These are phyloP conservation scores for Cheilosia grossa DNA, from an alignment of 2,888 invertebrate genomes.

Conservation along the genomic window DNA sequence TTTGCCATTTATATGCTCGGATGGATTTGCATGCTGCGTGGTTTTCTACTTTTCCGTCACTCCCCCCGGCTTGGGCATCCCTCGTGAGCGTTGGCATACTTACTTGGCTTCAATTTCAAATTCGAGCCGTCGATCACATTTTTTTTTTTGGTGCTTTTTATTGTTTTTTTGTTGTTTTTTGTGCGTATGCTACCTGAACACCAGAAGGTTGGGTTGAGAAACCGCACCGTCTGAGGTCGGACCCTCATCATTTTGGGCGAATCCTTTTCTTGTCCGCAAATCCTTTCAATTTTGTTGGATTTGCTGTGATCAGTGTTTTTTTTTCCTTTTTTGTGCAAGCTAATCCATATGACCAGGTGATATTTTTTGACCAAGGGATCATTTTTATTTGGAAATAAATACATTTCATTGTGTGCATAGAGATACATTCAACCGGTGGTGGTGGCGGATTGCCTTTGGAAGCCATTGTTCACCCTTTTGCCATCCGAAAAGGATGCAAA, in stretches of 20 bases:
- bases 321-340: conserved; percentile 44
- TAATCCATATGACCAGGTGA: conserved; percentile 72
- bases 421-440: conserved; percentile 63
- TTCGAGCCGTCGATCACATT: conserved; percentile 71
- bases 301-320: conserved; percentile 4
- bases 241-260: conserved; percentile 62
- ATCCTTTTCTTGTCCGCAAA: conserved; percentile 55
- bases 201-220: neutral
- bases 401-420: conserved; percentile 20
- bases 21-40: conserved; percentile 64
- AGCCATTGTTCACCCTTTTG: conserved; percentile 57
- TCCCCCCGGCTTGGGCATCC: conserved; percentile 33
- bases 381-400: conserved; percentile 57
- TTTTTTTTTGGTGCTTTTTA: neutral
- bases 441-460: conserved; percentile 46
- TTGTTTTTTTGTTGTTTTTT: neutral
- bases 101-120: conserved; percentile 39
- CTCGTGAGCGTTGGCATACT: neutral
- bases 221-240: conserved; percentile 4
- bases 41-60: neutral
- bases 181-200: conserved; percentile 28
- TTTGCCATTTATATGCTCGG: conserved; percentile 40
- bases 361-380: conserved; percentile 65
- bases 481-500: neutral
- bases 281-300: conserved; percentile 63